Conservation (phyloP, 2,113 vertebrate species). For the Chitala chitala region DNA sequence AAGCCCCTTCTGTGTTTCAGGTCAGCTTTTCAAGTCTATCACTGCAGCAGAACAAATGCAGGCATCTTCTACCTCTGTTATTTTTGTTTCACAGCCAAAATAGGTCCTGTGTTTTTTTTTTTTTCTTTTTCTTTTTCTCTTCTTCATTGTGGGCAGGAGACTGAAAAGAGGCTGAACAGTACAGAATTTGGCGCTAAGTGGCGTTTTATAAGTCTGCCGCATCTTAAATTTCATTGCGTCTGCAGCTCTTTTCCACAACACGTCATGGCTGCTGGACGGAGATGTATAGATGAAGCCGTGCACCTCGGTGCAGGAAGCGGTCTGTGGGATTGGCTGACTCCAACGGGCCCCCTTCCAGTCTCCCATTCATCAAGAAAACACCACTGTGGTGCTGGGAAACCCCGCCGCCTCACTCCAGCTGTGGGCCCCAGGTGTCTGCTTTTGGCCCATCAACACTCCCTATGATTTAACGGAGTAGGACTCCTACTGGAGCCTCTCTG, state of each 20-base stretch:
- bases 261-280: neutral
- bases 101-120: neutral
- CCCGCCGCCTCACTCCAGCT: neutral
- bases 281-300: neutral
- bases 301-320: neutral
- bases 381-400: neutral
- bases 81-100: neutral
- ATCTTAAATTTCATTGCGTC: neutral
- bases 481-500: neutral
- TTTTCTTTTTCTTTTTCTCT: neutral
- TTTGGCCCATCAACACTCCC: too few relatives aligned
- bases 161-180: neutral
- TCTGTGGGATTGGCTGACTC: neutral
- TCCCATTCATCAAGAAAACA: neutral
- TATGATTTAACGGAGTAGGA: too few relatives aligned
- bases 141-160: neutral
- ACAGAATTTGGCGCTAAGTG: neutral
- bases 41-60: slow-evolving; percentile 13
- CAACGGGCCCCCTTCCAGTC: neutral
- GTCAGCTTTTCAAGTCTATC: neutral
- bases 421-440: neutral
- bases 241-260: neutral
- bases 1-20: neutral
- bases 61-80: neutral
- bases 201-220: neutral